Evolutionary conservation across 1,140 invertebrate genomes (phyloP).

Genomic region (Monomorium pharaonis): DNA sequence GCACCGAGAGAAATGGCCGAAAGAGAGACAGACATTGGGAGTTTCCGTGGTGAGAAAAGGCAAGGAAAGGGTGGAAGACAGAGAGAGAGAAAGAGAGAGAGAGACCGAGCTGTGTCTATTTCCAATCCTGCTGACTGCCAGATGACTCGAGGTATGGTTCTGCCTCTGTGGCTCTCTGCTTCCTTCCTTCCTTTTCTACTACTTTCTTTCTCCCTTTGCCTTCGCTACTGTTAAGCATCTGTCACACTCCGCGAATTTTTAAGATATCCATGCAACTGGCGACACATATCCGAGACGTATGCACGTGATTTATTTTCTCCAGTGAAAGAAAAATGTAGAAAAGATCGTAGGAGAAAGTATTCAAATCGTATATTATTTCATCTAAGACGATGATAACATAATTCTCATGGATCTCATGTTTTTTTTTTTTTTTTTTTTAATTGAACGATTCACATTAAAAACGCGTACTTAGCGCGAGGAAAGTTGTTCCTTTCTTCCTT

Average conservation of each 20-base stretch:
- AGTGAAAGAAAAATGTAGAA: background rate
- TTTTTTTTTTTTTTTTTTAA: too few relatives aligned
- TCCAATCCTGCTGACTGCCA: conserved; percentile 84
- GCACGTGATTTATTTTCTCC: background rate
- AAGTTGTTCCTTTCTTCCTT: background rate
- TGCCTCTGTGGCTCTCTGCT: conserved; percentile 59
- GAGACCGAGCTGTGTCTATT: conserved; percentile 79
- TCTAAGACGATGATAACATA: background rate
- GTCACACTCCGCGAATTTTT: conserved; percentile 43
- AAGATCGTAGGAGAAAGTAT: background rate
- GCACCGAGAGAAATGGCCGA: conserved; percentile 54
- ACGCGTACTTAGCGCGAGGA: background rate
- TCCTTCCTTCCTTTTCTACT: conserved; percentile 65
- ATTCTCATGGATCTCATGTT: too few relatives aligned
- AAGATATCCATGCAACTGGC: conserved; percentile 2
- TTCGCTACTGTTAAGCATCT: conserved; percentile 33
- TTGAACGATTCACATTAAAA: background rate
- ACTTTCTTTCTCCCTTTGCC: conserved; percentile 47
- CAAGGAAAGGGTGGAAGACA: conserved; percentile 58
- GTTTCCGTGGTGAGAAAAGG: conserved; percentile 39
- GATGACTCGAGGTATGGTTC: conserved; percentile 81
- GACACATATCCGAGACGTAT: background rate
- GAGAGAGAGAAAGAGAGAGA: conserved; percentile 66
- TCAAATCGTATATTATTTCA: background rate
- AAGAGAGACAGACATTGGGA: conserved; percentile 41